phyloP scores from a whole-genome alignment of 1,140 invertebrate genomes.

The Augochlora pura region DNA sequence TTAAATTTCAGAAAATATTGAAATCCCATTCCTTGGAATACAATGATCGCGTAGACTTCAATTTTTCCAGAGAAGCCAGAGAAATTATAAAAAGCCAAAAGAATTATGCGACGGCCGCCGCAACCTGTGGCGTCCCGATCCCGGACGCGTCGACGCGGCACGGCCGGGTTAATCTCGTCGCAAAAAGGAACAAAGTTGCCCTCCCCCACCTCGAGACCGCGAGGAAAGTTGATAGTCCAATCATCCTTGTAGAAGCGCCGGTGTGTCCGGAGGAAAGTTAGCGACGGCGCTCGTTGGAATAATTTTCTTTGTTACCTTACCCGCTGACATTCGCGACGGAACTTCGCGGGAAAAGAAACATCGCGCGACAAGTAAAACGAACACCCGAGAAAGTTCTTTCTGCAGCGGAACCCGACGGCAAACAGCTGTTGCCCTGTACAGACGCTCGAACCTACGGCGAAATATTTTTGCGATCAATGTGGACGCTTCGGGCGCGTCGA shows the following conservation, averaged over 20 bases:
- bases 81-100: too few species aligned
- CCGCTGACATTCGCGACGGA: not conserved
- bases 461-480: too few species aligned
- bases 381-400: constrained; percentile 45
- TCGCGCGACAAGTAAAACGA: not conserved
- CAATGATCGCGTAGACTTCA: too few species aligned
- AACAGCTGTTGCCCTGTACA: too few species aligned
- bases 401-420: not conserved
- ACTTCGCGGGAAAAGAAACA: constrained; percentile 7
- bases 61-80: too few species aligned
- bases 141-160: not conserved
- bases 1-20: too few species aligned
- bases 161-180: not conserved
- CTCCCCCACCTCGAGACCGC: not conserved
- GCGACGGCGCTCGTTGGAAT: not conserved
- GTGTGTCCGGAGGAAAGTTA: constrained; percentile 14
- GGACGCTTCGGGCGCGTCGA: too few species aligned
- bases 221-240: constrained; percentile 38
- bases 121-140: too few species aligned
- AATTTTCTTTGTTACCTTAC: constrained; percentile 15
- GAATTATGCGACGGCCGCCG: too few species aligned
- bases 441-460: too few species aligned
- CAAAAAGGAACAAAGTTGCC: constrained; percentile 32
- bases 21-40: too few species aligned
- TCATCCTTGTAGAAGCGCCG: constrained; percentile 11